phyloP scores from a whole-genome alignment of 2,113 vertebrate species.

The Kryptolebias marmoratus region DNA sequence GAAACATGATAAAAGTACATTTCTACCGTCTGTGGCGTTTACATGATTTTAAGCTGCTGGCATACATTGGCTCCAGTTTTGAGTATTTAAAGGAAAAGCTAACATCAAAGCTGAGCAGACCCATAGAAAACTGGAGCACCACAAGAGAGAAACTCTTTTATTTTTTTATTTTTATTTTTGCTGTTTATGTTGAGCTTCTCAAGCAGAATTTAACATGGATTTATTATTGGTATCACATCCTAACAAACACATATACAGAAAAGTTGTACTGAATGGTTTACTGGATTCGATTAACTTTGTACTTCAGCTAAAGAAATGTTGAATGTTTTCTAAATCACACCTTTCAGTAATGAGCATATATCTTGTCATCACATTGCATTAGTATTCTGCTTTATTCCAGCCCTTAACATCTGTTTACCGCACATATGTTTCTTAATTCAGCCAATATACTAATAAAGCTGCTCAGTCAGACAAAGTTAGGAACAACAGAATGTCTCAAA shows the following conservation, averaged over 20 bases:
- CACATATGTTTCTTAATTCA: neutral
- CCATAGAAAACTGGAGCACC: neutral
- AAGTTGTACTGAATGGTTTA: neutral
- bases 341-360: too few relatives aligned
- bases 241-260: neutral
- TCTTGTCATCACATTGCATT: too few relatives aligned
- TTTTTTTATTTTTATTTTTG: too few relatives aligned
- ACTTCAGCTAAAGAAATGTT: too few relatives aligned
- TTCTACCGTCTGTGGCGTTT: neutral
- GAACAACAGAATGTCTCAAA: neutral
- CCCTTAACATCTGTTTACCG: neutral
- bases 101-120: constrained; percentile 2
- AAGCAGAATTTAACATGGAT: neutral
- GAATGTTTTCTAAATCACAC: too few relatives aligned
- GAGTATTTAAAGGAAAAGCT: neutral
- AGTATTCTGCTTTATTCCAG: neutral
- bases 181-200: neutral
- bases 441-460: neutral
- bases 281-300: too few relatives aligned
- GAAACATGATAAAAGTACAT: neutral
- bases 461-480: neutral
- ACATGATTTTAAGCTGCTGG: constrained; percentile 1
- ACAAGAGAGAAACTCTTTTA: too few relatives aligned
- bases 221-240: neutral
- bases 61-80: too few relatives aligned